These are phyloP conservation scores for Stylophora pistillata DNA, from an alignment of 64 coral and sea anemone species.

Conservation along the genomic window DNA sequence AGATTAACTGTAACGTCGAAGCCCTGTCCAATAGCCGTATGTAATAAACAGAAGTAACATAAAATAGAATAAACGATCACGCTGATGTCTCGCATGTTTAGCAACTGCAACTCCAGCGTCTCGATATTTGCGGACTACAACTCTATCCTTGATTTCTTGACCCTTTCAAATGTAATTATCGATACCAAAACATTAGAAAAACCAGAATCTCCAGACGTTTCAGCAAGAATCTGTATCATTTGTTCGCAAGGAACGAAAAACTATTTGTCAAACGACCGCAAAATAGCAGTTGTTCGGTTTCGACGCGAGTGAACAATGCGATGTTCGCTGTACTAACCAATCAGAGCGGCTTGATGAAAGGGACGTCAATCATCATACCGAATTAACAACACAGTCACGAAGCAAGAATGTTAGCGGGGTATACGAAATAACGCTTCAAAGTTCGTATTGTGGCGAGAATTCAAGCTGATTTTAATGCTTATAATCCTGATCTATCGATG, in stretches of 20 bases:
- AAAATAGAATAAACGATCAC: constrained; percentile 19
- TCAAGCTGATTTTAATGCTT: constrained; percentile 40
- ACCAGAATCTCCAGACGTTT: background rate
- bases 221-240: background rate
- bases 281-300: constrained; percentile 20
- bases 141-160: constrained; percentile 28
- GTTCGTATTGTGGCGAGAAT: background rate
- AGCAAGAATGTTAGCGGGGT: constrained; percentile 43
- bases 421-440: constrained; percentile 6
- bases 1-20: background rate
- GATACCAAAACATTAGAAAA: background rate
- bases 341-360: constrained; percentile 52
- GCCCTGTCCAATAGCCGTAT: background rate
- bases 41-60: constrained; percentile 37
- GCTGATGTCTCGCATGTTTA: constrained; percentile 40
- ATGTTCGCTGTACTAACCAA: constrained; percentile 45
- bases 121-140: background rate
- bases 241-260: background rate
- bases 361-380: constrained; percentile 70
- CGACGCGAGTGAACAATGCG: constrained; percentile 47
- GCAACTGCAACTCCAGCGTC: background rate
- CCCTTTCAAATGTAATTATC: background rate
- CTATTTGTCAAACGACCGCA: constrained; percentile 12
- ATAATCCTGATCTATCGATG: background rate
- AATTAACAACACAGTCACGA: constrained; percentile 67